Conservation (phyloP, 2,888 invertebrate genomes). For the Euzophera pinguis region DNA sequence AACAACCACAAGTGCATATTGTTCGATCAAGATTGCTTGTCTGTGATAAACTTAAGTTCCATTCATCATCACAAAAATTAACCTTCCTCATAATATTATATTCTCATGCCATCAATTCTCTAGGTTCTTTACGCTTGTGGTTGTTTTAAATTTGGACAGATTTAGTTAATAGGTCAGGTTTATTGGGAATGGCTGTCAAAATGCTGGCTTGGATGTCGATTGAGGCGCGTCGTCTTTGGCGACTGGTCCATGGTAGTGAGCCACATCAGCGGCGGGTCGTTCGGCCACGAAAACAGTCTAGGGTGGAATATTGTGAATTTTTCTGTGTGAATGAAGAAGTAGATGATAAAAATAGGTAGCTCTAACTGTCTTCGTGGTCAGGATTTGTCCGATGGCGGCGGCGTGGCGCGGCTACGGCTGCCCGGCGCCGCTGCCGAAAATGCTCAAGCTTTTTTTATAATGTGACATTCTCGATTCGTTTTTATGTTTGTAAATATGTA, state of each 20-base stretch:
- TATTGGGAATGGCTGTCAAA: constrained; percentile 2
- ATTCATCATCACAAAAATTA: constrained; percentile 11
- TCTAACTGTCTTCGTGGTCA: background rate
- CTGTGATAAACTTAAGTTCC: constrained; percentile 9
- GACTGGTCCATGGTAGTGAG: constrained; percentile 8
- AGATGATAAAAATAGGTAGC: background rate
- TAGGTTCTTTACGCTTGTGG: constrained; percentile 4
- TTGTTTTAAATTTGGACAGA: constrained; percentile 3
- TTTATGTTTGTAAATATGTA: constrained; percentile 79
- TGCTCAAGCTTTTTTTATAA: constrained; percentile 71
- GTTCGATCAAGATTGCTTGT: constrained; percentile 1
- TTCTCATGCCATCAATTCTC: background rate
- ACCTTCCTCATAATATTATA: background rate
- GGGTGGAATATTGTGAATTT: background rate
- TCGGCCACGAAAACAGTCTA: constrained; percentile 5
- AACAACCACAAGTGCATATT: background rate
- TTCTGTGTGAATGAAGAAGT: background rate
- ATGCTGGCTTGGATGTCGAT: background rate
- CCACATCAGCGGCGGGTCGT: background rate
- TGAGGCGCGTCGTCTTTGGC: constrained; percentile 6
- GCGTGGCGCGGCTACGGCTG: constrained; percentile 33
- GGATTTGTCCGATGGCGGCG: constrained; percentile 28
- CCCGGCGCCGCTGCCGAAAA: constrained; percentile 42
- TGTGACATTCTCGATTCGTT: constrained; percentile 71
- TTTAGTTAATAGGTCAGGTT: constrained; percentile 4